A percentile compares a stretch with the other conserved stretches of the same genome.
phyloP scores from a whole-genome alignment of 1,140 invertebrate species.

The Planococcus citri region DNA sequence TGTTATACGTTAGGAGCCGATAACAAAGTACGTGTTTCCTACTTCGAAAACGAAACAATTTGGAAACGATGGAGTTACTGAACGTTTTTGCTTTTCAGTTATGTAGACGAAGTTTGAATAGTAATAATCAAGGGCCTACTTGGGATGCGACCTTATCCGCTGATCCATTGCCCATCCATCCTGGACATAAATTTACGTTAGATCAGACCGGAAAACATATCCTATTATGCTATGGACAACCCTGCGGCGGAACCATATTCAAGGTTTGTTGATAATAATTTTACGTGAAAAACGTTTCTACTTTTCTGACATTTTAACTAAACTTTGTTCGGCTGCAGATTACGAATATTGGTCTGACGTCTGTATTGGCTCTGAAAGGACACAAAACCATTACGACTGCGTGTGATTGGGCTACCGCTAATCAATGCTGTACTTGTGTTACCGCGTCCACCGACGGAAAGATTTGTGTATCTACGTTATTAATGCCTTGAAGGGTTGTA shows the following conservation, averaged over 20 bases:
- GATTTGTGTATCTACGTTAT: conserved; percentile 45
- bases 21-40: conserved; percentile 27
- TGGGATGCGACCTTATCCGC: conserved; percentile 27
- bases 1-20: conserved; percentile 29
- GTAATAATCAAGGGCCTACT: conserved; percentile 25
- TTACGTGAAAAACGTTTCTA: conserved; percentile 23
- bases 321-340: conserved; percentile 22
- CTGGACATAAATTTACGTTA: conserved; percentile 38
- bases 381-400: conserved; percentile 43
- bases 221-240: conserved; percentile 41
- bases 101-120: conserved; percentile 28
- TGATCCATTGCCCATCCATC: conserved; percentile 12
- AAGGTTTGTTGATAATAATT: conserved; percentile 41
- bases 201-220: conserved; percentile 46
- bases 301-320: not conserved
- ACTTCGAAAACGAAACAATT: no score
- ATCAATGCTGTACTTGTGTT: conserved; percentile 48
- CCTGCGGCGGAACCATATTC: conserved; percentile 43
- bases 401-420: conserved; percentile 50
- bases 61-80: not conserved
- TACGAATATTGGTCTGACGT: conserved; percentile 23
- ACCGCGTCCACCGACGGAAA: conserved; percentile 47
- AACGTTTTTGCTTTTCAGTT: conserved; percentile 24
- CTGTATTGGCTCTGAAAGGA: conserved; percentile 41
- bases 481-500: conserved; percentile 30